These are phyloP conservation scores for Hoplias malabaricus DNA, from an alignment of 2,113 vertebrate species.

Conservation along the genomic window DNA sequence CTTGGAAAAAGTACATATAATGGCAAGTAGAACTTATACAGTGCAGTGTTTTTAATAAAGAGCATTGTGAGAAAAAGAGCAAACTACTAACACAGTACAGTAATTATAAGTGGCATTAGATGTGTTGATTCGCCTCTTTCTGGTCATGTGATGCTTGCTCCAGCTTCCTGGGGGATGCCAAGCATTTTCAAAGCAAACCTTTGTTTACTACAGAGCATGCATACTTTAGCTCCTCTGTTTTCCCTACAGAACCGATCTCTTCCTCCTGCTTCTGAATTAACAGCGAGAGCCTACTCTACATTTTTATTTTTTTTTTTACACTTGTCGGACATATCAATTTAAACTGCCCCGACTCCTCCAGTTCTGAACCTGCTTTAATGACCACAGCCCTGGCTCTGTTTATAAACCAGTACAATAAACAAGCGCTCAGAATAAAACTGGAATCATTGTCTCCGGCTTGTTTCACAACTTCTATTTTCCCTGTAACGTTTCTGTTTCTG, in stretches of 20 bases:
- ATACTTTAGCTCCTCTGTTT: constrained; percentile 23
- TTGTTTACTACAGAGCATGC: constrained; percentile 48
- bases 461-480: constrained; percentile 30
- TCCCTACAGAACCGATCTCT: constrained; percentile 37
- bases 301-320: constrained; percentile 23
- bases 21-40: too few species aligned
- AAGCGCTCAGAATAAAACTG: neutral
- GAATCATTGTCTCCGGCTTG: neutral
- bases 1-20: too few species aligned
- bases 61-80: too few species aligned
- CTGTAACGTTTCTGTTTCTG: constrained; percentile 28
- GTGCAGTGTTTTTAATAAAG: neutral
- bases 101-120: neutral
- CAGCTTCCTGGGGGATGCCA: constrained; percentile 7
- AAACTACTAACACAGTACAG: neutral
- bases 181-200: constrained; percentile 18
- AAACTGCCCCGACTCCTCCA: constrained; percentile 29
- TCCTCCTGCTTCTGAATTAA: constrained; percentile 27
- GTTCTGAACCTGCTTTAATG: constrained; percentile 19
- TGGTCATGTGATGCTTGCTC: constrained; percentile 21
- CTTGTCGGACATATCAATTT: constrained; percentile 23
- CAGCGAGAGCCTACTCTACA: constrained; percentile 17
- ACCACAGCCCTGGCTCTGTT: constrained; percentile 22
- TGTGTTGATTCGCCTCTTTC: neutral
- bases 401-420: neutral